Base-by-base conservation (phyloP, 92 coral and sea anemone species). In the Pocillopora grandis region DNA sequence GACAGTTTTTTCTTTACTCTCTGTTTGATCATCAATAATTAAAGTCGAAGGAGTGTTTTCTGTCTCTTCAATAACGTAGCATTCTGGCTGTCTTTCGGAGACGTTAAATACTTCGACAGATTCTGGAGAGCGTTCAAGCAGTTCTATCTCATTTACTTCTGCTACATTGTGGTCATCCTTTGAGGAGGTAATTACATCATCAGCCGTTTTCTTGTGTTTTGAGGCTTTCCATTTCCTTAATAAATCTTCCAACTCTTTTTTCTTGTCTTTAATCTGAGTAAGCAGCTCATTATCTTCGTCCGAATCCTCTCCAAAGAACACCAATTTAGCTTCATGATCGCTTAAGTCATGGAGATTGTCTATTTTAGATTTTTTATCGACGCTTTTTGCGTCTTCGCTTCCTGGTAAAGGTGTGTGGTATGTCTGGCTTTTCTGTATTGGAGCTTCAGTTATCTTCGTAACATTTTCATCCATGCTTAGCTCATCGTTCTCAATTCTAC, bases 191-290 rank as follows among this genome's bases (percentile, higher is more conserved):
- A 55, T 71, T 59, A 81, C 59, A 70, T 71, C 70, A 59, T 20
- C 61, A 1, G 17, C 59, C 42, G 85, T 12, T 81, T 62, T 64
- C 64, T 42, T 58, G 20, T 31, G 52, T 62, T 37, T 83, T 9
- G 86, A 83, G 55, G 66, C 71, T 67, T 89, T 81, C 90, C 90
- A 75, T 68, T 75, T 85, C 42, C 76, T 80, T 62, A 89, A 68
- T 17, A 89, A 70, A 49, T 85, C 87, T 55, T 89, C 92, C 5
- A 89, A 75, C 58, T 89, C 80, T 64, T 58, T 85, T 70, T 79
- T 89, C 70, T 85, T 89, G 71, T 76, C 81, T 23, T 31, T 89
- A n/a, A 89, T 89, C 79, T 85, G 79, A 10, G 73, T 57, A 17
- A 89, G 79, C 5, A 89, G 84, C 16, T 62, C 62, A 5, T 27